Percentiles rank a stretch among this genome's conserved stretches.
These are phyloP conservation scores for Nannobrachium achirus DNA, from an alignment of 2,113 vertebrate species.

Conservation along the genomic window DNA sequence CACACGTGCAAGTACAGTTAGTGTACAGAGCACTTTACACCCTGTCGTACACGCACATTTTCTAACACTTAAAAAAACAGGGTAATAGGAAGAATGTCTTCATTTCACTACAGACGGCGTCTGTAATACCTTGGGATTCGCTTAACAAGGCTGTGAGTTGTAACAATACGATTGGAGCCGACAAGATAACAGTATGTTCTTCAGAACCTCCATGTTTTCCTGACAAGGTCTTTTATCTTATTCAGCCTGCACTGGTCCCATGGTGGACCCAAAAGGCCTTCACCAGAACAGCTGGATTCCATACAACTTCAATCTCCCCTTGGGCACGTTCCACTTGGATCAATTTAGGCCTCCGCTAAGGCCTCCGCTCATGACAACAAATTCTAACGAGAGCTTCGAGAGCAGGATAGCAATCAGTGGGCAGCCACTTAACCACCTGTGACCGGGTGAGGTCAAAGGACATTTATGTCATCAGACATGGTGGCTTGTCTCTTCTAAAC, in stretches of 20 bases:
- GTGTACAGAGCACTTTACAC: background rate
- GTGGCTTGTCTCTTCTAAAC: constrained; percentile 13
- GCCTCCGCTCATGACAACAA: background rate
- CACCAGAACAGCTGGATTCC: background rate
- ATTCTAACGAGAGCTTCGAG: constrained; percentile 11
- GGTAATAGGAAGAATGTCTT: background rate
- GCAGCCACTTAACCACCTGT: constrained; percentile 42
- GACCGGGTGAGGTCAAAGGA: constrained; percentile 45
- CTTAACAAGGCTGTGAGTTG: background rate
- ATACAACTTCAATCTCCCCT: background rate
- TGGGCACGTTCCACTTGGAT: background rate
- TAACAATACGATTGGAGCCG: background rate
- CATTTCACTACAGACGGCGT: background rate
- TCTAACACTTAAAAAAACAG: background rate
- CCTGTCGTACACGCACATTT: background rate
- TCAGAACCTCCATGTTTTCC: background rate
- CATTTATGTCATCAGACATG: constrained; percentile 42
- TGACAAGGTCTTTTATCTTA: constrained; percentile 7
- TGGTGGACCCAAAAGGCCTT: background rate
- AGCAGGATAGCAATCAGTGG: constrained; percentile 14
- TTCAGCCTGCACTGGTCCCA: constrained; percentile 1
- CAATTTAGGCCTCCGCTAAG: background rate
- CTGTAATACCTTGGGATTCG: background rate
- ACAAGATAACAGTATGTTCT: background rate
- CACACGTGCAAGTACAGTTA: constrained; percentile 4